Percentiles rank a stretch among this genome's conserved stretches.
phyloP scores from a whole-genome alignment of 2,113 vertebrate genomes.

The Thermophis baileyi region DNA sequence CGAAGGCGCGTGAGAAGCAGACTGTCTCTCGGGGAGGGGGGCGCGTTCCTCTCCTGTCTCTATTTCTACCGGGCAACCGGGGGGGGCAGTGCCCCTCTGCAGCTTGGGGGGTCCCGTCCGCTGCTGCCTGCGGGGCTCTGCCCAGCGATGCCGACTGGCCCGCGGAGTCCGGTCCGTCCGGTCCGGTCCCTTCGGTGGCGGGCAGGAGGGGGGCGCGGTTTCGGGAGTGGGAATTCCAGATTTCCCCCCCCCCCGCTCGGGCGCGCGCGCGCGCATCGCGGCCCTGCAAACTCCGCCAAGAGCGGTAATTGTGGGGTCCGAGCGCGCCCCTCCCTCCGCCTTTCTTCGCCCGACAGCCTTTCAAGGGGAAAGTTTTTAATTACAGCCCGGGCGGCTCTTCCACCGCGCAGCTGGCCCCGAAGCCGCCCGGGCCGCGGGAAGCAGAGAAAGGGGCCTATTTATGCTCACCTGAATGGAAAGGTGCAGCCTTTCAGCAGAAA shows the following conservation, averaged over 20 bases:
- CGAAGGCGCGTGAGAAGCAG: no score
- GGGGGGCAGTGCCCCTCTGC: neutral
- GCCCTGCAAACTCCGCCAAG: slow-evolving; percentile 74
- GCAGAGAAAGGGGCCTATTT: slow-evolving; percentile 54
- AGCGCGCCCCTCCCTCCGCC: slow-evolving; percentile 42
- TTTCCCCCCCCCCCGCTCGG: rapidly evolving
- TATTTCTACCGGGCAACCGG: no score
- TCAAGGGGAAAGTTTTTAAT: slow-evolving; percentile 76
- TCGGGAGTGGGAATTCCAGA: slow-evolving; percentile 57
- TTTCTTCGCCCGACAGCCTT: slow-evolving; percentile 64
- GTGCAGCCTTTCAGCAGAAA: slow-evolving; percentile 62
- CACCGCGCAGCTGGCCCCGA: slow-evolving; percentile 62
- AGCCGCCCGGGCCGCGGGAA: slow-evolving; percentile 48
- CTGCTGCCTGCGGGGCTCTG: no score
- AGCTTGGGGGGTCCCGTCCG: no score
- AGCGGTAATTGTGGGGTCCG: slow-evolving; percentile 71
- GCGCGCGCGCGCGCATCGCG: neutral
- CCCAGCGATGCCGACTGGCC: no score
- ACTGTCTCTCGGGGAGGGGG: no score
- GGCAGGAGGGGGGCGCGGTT: neutral
- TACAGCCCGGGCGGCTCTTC: slow-evolving; percentile 70
- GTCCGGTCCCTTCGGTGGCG: no score
- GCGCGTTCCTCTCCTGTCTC: no score
- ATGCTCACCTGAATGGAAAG: slow-evolving; percentile 71
- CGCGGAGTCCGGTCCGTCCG: no score